Percentiles rank a stretch among this genome's conserved stretches.
phyloP scores from a whole-genome alignment of 2,888 invertebrate genomes.

The Diaperis boleti region DNA sequence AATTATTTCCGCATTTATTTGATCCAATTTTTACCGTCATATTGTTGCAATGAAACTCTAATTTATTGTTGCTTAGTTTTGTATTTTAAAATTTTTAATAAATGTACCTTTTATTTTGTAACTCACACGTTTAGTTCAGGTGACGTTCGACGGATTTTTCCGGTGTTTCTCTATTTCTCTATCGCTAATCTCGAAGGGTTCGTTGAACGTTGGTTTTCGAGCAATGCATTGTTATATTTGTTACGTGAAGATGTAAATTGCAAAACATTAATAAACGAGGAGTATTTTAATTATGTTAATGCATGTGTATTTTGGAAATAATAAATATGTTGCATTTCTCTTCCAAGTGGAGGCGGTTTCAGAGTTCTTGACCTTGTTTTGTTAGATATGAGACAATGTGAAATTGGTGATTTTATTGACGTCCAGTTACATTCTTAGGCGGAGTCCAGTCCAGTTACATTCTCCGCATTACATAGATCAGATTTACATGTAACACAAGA shows the following conservation, averaged over 20 bases:
- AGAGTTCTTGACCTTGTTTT: too few species aligned
- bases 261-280: slow-evolving; percentile 9
- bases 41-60: slow-evolving; percentile 27
- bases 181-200: slow-evolving; percentile 4
- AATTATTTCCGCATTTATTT: slow-evolving; percentile 27
- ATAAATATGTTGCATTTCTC: slow-evolving; percentile 37
- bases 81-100: slow-evolving; percentile 33
- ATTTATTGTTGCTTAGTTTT: slow-evolving; percentile 36
- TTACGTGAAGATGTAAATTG: slow-evolving; percentile 12
- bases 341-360: too few species aligned
- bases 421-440: too few species aligned
- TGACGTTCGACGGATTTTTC: slow-evolving; percentile 5
- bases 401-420: too few species aligned
- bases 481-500: too few species aligned
- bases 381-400: too few species aligned
- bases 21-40: slow-evolving; percentile 24
- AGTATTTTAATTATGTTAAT: slow-evolving; percentile 30
- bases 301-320: slow-evolving; percentile 33
- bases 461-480: too few species aligned
- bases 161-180: slow-evolving; percentile 11
- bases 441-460: too few species aligned
- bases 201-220: slow-evolving; percentile 1
- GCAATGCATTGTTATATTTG: slow-evolving; percentile 16
- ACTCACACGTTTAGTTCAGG: not conserved
- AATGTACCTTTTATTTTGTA: slow-evolving; percentile 17